Evolutionary conservation across 2,888 invertebrate genomes (phyloP).

Genomic region (Xanthia icteritia): DNA sequence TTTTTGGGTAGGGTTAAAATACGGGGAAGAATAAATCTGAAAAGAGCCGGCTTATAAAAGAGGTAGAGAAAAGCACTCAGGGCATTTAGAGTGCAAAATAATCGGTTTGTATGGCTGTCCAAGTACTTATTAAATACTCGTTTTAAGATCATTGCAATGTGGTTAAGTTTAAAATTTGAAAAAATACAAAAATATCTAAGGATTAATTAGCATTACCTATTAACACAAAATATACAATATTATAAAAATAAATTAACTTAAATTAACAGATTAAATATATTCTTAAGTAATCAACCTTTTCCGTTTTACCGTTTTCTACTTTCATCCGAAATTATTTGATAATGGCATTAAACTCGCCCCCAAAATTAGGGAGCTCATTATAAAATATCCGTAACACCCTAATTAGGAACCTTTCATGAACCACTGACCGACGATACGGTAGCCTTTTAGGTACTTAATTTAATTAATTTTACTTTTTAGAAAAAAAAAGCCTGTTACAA

Average conservation of each 20-base stretch:
- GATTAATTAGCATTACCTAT: too few relatives aligned
- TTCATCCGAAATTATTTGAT: conserved; percentile 34
- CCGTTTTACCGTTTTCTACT: conserved; percentile 21
- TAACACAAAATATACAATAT: too few relatives aligned
- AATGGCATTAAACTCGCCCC: conserved; percentile 1
- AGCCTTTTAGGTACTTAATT: conserved; percentile 7
- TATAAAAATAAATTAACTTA: too few relatives aligned
- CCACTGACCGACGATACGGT: conserved; percentile 1
- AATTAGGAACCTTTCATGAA: conserved; percentile 5
- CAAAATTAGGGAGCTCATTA: conserved; percentile 20
- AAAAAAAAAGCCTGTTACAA: not conserved
- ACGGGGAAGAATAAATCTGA: too few relatives aligned
- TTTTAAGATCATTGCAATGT: too few relatives aligned
- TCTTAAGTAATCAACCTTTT: not conserved
- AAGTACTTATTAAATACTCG: not conserved
- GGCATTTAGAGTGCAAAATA: too few relatives aligned
- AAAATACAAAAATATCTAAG: too few relatives aligned
- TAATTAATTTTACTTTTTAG: conserved; percentile 7
- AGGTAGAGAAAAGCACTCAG: not conserved
- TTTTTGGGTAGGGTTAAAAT: too few relatives aligned
- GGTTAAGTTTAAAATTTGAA: too few relatives aligned
- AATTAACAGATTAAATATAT: too few relatives aligned
- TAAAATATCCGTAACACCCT: conserved; percentile 13
- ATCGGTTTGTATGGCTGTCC: not conserved
- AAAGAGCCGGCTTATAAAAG: too few relatives aligned